A percentile compares a stretch with the other conserved stretches of the same genome.
These are phyloP conservation scores for Meloidogyne chitwoodi DNA, from an alignment of 1,140 invertebrate genomes.

Conservation along the genomic window DNA sequence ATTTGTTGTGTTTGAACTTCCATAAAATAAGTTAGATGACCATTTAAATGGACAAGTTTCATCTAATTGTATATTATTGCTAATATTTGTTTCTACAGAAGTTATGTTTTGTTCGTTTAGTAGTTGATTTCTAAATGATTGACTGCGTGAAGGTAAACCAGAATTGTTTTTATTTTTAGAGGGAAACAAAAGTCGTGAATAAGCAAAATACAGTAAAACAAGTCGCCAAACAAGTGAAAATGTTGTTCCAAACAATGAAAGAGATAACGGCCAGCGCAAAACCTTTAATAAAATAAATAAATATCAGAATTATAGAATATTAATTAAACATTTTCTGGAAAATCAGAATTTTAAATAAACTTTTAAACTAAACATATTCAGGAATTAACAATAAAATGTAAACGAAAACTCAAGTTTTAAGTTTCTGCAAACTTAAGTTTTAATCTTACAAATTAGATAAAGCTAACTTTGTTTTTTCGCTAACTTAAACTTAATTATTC, in stretches of 20 bases:
- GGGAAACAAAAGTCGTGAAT: conserved; percentile 38
- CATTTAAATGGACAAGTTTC: conserved; percentile 52
- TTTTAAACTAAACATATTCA: too few relatives aligned
- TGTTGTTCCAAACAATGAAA: conserved; percentile 44
- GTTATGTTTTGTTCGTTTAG: conserved; percentile 1
- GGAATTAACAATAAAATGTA: too few relatives aligned
- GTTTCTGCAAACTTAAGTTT: too few relatives aligned
- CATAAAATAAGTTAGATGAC: conserved; percentile 37
- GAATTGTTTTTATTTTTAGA: conserved; percentile 5
- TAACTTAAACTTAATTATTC: too few relatives aligned
- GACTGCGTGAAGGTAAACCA: conserved; percentile 25
- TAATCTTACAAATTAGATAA: too few relatives aligned
- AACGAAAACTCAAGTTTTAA: too few relatives aligned
- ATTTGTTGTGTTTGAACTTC: conserved; percentile 24
- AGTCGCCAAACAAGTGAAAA: conserved; percentile 50
- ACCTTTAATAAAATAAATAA: conserved; percentile 31
- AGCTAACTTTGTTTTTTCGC: too few relatives aligned
- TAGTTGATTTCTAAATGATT: conserved; percentile 37
- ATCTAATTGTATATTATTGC: conserved; percentile 35
- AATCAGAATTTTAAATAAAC: background rate
- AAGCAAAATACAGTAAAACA: conserved; percentile 53
- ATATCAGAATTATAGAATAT: background rate
- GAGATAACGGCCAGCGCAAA: conserved; percentile 43
- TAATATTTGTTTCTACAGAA: background rate
- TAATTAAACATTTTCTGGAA: background rate